Percentiles rank a stretch among this genome's conserved stretches.
These are phyloP conservation scores for Spongia lamella DNA, from an alignment of 37 sponge, comb jelly and placozoan species.

Conservation along the genomic window DNA sequence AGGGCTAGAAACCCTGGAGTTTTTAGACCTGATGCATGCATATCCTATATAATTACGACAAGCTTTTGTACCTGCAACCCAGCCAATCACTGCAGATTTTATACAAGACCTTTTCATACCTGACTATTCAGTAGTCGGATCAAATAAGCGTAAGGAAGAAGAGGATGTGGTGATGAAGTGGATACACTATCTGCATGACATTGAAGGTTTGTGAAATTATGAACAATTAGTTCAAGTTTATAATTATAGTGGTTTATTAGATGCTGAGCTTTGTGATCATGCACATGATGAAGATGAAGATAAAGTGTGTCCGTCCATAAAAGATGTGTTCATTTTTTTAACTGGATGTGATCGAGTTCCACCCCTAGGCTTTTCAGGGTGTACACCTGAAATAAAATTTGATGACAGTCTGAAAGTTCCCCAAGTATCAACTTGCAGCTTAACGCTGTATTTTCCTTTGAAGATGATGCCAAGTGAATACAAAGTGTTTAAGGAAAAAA, in stretches of 20 bases:
- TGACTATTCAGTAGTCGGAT: background rate
- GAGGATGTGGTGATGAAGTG: conserved; percentile 1
- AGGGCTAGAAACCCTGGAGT: background rate
- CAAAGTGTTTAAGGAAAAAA: background rate
- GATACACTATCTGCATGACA: conserved; percentile 6
- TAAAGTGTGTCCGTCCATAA: background rate
- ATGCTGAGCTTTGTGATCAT: no score
- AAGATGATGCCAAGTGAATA: conserved; percentile 2
- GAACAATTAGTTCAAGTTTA: no score
- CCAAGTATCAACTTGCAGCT: conserved; percentile 4
- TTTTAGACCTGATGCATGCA: background rate
- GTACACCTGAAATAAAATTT: conserved; percentile 4
- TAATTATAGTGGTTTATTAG: no score
- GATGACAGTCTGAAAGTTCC: background rate
- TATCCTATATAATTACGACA: background rate
- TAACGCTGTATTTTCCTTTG: conserved; percentile 2
- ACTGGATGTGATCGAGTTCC: conserved; percentile 1
- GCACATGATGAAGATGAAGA: background rate
- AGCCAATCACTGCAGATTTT: background rate
- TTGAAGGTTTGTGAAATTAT: background rate
- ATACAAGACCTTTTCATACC: background rate
- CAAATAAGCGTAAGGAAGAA: background rate
- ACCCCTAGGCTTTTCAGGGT: conserved; percentile 19
- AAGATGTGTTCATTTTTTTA: background rate
- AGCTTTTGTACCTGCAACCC: background rate